phyloP scores from a whole-genome alignment of 2,888 invertebrate genomes.

The Polydrusus cervinus region DNA sequence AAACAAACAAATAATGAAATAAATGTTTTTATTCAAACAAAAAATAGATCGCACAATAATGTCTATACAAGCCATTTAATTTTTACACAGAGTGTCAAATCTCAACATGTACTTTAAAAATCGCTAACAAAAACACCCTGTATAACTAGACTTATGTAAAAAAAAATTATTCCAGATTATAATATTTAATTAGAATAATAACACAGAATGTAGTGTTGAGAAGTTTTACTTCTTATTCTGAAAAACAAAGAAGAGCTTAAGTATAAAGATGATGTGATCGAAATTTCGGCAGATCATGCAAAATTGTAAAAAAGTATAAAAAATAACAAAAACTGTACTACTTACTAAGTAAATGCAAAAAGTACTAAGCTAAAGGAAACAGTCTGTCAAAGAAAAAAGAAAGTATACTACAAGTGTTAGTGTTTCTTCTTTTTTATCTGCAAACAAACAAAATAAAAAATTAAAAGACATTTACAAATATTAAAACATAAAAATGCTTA shows the following conservation, averaged over 20 bases:
- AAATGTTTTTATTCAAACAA: conserved; percentile 1
- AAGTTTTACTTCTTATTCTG: conserved; percentile 59
- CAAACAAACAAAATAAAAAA: conserved; percentile 48
- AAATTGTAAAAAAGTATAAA: conserved; percentile 27
- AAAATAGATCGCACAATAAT: not conserved
- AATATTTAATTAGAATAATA: conserved; percentile 8
- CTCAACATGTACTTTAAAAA: not conserved
- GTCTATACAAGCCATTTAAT: not conserved
- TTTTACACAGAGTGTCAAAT: conserved; percentile 1
- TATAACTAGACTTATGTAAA: conserved; percentile 10
- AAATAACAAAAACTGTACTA: conserved; percentile 30
- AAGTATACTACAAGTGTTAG: conserved; percentile 38
- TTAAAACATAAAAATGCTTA: conserved; percentile 32
- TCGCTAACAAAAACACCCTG: conserved; percentile 12
- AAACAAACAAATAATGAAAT: not conserved
- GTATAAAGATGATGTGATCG: not conserved
- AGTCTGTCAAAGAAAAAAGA: conserved; percentile 45
- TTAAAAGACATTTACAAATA: not conserved
- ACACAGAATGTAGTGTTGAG: conserved; percentile 18
- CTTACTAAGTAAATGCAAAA: conserved; percentile 36
- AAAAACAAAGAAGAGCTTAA: conserved; percentile 44
- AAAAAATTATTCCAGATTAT: not conserved
- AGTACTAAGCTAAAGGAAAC: conserved; percentile 40
- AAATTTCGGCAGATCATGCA: conserved; percentile 17
- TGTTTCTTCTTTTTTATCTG: conserved; percentile 59